Evolutionary conservation across 1,140 invertebrate genomes (phyloP).

Genomic region (Oreohelix idahoensis): DNA sequence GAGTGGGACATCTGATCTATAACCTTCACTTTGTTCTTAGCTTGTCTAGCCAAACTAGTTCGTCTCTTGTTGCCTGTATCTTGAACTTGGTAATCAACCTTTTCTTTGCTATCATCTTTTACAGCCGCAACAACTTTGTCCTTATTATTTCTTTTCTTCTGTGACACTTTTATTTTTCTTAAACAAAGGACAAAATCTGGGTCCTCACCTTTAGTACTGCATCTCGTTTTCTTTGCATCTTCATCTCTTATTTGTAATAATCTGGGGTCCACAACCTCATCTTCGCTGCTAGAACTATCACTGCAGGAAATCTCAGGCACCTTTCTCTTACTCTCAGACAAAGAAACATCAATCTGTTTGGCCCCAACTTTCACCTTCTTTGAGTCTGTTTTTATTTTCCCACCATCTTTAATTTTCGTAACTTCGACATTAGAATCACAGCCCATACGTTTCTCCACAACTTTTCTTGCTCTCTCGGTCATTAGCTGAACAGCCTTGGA

Average conservation of each 20-base stretch:
- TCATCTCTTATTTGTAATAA: background rate
- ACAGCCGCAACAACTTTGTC: background rate
- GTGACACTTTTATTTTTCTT: background rate
- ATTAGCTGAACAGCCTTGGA: constrained; percentile 32
- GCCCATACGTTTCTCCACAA: constrained; percentile 12
- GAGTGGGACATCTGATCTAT: background rate
- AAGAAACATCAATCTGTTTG: background rate
- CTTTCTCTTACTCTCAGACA: background rate
- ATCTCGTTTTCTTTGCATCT: background rate
- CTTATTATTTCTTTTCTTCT: background rate
- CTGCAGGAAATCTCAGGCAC: background rate
- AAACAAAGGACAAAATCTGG: background rate
- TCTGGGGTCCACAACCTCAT: background rate
- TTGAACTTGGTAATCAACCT: too few relatives aligned
- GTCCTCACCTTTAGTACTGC: background rate
- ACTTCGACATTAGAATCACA: background rate
- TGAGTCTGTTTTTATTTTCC: background rate
- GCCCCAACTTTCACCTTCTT: too few relatives aligned
- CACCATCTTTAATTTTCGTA: background rate
- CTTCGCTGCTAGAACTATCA: background rate
- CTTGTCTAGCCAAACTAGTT: background rate
- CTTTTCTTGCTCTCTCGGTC: constrained; percentile 38
- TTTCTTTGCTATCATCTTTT: background rate
- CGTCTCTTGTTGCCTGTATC: background rate
- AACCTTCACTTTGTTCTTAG: background rate